These are phyloP conservation scores for Andrena fulva DNA, from an alignment of 2,888 invertebrate genomes.

Conservation along the genomic window DNA sequence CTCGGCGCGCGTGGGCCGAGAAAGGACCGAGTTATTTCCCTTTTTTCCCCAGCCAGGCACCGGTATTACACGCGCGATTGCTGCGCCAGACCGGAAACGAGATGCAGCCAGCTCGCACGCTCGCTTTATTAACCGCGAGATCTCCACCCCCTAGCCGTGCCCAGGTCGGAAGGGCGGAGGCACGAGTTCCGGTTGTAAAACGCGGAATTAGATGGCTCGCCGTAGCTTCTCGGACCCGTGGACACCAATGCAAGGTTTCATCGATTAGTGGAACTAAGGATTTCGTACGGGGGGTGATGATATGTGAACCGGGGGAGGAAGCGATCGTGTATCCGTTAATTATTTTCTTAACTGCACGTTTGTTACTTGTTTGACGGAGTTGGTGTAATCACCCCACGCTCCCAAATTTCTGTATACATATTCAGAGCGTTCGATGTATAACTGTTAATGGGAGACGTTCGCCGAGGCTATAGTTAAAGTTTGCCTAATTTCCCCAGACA, in stretches of 20 bases:
- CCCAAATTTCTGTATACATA: too few relatives aligned
- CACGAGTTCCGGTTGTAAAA: slow-evolving; percentile 2
- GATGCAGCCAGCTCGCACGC: neutral
- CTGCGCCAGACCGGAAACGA: slow-evolving; percentile 16
- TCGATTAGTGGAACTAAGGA: neutral
- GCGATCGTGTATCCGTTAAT: too few relatives aligned
- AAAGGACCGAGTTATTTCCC: neutral
- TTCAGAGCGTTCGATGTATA: too few relatives aligned
- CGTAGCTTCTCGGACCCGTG: neutral
- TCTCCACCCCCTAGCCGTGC: neutral
- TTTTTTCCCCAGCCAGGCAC: neutral
- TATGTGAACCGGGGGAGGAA: too few relatives aligned
- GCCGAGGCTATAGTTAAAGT: too few relatives aligned
- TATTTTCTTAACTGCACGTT: too few relatives aligned
- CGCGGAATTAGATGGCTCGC: slow-evolving; percentile 22
- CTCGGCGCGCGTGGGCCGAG: neutral
- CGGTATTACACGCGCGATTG: slow-evolving; percentile 30
- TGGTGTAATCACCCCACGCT: too few relatives aligned
- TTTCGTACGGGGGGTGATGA: too few relatives aligned
- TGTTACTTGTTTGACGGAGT: too few relatives aligned
- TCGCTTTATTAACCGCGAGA: slow-evolving; percentile 29
- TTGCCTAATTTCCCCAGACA: too few relatives aligned
- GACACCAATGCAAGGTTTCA: neutral
- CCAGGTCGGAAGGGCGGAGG: neutral
- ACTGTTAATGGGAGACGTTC: too few relatives aligned